Conservation (phyloP, 2,888 invertebrate genomes). For the Dusona sp. region DNA sequence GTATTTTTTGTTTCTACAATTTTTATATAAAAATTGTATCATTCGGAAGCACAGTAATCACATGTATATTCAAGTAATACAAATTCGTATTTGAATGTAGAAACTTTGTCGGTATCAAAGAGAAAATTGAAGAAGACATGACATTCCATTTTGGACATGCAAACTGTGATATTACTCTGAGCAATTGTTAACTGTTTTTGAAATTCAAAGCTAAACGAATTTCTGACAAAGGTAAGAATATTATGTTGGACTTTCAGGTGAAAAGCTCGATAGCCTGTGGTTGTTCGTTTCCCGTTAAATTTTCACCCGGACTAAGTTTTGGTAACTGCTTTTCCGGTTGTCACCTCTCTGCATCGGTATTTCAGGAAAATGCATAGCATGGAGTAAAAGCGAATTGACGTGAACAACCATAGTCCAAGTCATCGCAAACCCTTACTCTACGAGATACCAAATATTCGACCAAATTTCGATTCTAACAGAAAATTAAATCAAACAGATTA, state of each 20-base stretch:
- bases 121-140: neutral
- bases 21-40: too few species aligned
- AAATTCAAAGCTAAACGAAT: constrained; percentile 5
- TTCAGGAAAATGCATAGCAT: neutral
- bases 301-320: constrained; percentile 29
- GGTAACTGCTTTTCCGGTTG: constrained; percentile 22
- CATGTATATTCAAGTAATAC: neutral
- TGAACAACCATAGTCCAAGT: neutral
- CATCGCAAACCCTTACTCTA: neutral
- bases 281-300: constrained; percentile 2
- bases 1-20: too few species aligned
- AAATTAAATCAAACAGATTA: neutral
- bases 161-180: neutral
- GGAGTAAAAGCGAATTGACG: neutral
- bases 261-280: constrained; percentile 29
- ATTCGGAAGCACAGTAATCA: too few species aligned
- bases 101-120: neutral
- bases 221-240: too few species aligned
- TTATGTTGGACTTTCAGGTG: constrained; percentile 20
- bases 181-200: neutral
- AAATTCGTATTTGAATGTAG: neutral
- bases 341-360: neutral
- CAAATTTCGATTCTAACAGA: neutral
- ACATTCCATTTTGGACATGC: neutral
- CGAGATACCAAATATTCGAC: neutral